phyloP scores from a whole-genome alignment of 2,888 invertebrate species.

The Microchrysa polita region DNA sequence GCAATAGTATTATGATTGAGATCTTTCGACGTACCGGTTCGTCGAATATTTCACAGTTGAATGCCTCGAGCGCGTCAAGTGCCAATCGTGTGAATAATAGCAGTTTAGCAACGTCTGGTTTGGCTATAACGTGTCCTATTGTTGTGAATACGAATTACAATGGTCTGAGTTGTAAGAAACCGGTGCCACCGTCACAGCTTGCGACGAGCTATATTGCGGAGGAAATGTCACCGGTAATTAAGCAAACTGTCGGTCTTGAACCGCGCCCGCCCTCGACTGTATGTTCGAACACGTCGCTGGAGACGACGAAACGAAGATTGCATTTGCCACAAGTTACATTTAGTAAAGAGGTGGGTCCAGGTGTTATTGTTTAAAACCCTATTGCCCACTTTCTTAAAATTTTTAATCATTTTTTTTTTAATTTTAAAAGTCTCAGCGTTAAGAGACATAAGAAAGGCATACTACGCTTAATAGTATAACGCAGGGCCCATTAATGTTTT shows the following conservation, averaged over 20 bases:
- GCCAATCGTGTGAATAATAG: conserved; percentile 54
- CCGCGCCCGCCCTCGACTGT: conserved; percentile 72
- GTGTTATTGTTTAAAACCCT: conserved; percentile 76
- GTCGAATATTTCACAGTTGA: conserved; percentile 22
- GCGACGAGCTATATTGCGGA: conserved; percentile 54
- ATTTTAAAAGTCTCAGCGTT: too few relatives aligned
- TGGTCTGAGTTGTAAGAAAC: conserved; percentile 51
- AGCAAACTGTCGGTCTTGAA: conserved; percentile 58
- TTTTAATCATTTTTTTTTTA: not conserved
- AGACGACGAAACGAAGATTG: conserved; percentile 70
- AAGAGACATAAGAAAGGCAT: not conserved
- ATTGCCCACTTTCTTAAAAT: too few relatives aligned
- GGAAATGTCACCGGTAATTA: conserved; percentile 53
- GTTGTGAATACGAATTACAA: conserved; percentile 55
- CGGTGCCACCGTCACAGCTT: conserved; percentile 52
- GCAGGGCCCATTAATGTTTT: too few relatives aligned
- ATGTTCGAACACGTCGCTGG: conserved; percentile 75
- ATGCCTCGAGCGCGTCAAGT: conserved; percentile 54
- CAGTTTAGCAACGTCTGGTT: conserved; percentile 39
- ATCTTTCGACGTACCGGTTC: conserved; percentile 69
- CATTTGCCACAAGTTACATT: conserved; percentile 85
- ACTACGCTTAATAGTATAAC: conserved; percentile 21
- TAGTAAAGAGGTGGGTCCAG: conserved; percentile 91
- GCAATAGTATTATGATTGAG: conserved; percentile 75
- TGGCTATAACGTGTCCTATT: conserved; percentile 2